These are phyloP conservation scores for Mus spretus DNA, from an alignment of 2,797 vertebrate species.

Conservation along the genomic window DNA sequence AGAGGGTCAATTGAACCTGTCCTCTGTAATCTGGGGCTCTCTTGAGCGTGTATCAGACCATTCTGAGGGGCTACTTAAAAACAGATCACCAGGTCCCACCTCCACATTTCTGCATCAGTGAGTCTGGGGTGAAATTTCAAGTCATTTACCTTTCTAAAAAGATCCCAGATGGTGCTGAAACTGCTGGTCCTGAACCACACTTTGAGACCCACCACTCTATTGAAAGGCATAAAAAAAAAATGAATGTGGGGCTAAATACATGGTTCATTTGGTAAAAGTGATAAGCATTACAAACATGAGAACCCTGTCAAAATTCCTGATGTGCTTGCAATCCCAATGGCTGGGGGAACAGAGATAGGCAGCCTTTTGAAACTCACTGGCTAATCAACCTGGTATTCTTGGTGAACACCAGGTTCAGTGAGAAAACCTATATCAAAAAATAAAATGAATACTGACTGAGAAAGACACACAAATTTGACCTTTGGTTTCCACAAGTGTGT, in stretches of 20 bases:
- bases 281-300: not conserved
- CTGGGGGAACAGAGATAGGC: not conserved
- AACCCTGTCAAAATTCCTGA: not conserved
- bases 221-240: not conserved
- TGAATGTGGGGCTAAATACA: not conserved
- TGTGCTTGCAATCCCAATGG: not conserved
- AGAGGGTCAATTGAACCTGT: slow-evolving; percentile 56
- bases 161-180: not conserved
- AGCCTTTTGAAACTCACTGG: not conserved
- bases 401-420: not conserved
- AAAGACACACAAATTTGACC: not conserved
- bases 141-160: slow-evolving; percentile 42
- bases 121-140: not conserved
- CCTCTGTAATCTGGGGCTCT: slow-evolving; percentile 32
- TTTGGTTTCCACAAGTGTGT: not conserved
- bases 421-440: not conserved
- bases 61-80: slow-evolving; percentile 8
- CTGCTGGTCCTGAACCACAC: not conserved
- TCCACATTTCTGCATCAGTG: slow-evolving; percentile 15
- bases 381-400: not conserved
- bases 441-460: not conserved
- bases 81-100: not conserved
- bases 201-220: not conserved
- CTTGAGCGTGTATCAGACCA: not conserved
- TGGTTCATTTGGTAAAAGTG: not conserved